A percentile compares a stretch with the other conserved stretches of the same genome.
Evolutionary conservation across 2,113 vertebrate genomes (phyloP).

Genomic region (Opisthocomus hoazin): DNA sequence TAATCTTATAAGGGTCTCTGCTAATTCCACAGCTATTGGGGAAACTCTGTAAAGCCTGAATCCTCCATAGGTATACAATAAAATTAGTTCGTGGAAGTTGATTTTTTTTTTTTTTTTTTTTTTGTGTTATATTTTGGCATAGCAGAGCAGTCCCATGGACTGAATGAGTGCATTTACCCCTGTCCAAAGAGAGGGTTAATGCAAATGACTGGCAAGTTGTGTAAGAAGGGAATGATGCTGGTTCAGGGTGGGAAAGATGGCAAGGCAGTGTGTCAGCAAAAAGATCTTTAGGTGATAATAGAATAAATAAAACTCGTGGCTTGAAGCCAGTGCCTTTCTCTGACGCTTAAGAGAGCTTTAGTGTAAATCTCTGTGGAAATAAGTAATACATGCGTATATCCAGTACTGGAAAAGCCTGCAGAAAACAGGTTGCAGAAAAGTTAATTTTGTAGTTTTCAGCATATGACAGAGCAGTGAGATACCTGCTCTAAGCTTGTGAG

Average conservation of each 20-base stretch:
- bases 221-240: background rate
- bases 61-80: background rate
- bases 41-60: constrained; percentile 47
- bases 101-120: background rate
- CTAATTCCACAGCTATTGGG: constrained; percentile 52
- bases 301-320: background rate
- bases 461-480: background rate
- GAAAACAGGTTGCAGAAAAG: background rate
- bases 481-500: background rate
- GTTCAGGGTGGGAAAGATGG: background rate
- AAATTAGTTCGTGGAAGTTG: background rate
- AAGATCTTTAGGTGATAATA: constrained; percentile 14
- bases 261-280: constrained; percentile 15
- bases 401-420: background rate
- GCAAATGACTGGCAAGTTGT: background rate
- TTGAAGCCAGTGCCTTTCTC: constrained; percentile 2
- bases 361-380: constrained; percentile 25
- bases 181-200: background rate
- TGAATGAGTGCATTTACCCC: background rate
- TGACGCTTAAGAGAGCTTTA: background rate
- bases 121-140: background rate
- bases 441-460: background rate
- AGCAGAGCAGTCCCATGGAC: background rate
- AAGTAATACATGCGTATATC: background rate
- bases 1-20: constrained; percentile 62